Conservation (phyloP, 2,888 invertebrate species). For the Acleris laterana region DNA sequence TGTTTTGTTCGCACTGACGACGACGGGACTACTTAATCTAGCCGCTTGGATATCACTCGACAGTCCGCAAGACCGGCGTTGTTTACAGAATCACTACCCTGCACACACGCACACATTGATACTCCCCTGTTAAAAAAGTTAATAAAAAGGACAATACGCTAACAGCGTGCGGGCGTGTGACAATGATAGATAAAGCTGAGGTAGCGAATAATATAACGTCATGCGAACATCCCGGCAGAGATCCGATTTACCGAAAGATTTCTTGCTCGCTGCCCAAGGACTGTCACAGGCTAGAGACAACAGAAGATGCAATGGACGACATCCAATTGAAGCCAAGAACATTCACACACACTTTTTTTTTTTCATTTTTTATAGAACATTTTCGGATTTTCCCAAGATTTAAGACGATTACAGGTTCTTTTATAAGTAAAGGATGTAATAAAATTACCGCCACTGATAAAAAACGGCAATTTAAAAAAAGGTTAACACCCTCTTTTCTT, state of each 20-base stretch:
- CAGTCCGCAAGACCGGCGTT: too few relatives aligned
- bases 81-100: too few relatives aligned
- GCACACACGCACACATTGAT: slow-evolving; percentile 18
- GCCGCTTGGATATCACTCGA: too few relatives aligned
- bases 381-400: neutral
- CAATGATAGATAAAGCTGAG: slow-evolving; percentile 63
- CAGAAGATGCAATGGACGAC: slow-evolving; percentile 10
- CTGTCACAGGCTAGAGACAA: slow-evolving; percentile 2
- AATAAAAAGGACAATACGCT: slow-evolving; percentile 38
- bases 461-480: too few relatives aligned
- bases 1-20: too few relatives aligned
- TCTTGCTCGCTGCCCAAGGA: slow-evolving; percentile 34
- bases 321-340: neutral
- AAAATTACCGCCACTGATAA: too few relatives aligned
- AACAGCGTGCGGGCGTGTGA: slow-evolving; percentile 48
- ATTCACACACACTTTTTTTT: too few relatives aligned
- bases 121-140: slow-evolving; percentile 34
- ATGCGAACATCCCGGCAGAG: slow-evolving; percentile 53
- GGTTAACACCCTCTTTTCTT: too few relatives aligned
- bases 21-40: too few relatives aligned
- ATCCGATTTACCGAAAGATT: slow-evolving; percentile 48
- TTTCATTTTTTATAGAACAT: too few relatives aligned
- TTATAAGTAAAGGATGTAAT: too few relatives aligned
- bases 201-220: slow-evolving; percentile 67
- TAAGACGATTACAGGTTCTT: too few relatives aligned